phyloP scores from a whole-genome alignment of 2,888 invertebrate species.

The Deladenus siricidicola region DNA sequence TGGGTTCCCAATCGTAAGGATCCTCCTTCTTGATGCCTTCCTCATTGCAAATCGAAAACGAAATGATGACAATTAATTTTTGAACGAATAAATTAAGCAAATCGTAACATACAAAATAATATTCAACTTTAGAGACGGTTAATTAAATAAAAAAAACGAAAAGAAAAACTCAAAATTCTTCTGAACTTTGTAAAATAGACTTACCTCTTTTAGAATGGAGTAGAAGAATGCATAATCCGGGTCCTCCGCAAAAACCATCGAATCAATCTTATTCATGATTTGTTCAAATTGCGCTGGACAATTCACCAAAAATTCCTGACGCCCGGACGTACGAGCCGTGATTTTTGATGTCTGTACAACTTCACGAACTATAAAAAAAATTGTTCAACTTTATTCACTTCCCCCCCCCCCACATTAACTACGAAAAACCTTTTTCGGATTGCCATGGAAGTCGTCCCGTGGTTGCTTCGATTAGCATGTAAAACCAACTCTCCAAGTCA shows the following conservation, averaged over 20 bases:
- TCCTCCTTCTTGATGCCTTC: not conserved
- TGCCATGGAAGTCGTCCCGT: slow-evolving; percentile 40
- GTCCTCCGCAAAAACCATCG: slow-evolving; percentile 27
- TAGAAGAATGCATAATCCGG: slow-evolving; percentile 30
- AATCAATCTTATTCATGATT: slow-evolving; percentile 32
- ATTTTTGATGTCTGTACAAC: not conserved
- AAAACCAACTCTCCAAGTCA: slow-evolving; percentile 34
- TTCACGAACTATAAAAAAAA: slow-evolving; percentile 16
- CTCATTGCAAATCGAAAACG: not conserved
- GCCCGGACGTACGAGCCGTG: not conserved
- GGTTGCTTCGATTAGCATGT: slow-evolving; percentile 36
- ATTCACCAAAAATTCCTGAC: slow-evolving; percentile 19
- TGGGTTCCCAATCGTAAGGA: not conserved
- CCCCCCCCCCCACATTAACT: not conserved
- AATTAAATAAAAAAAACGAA: too few species aligned
- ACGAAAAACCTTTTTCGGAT: slow-evolving; percentile 26
- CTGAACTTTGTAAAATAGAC: too few species aligned
- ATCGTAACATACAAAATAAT: too few species aligned
- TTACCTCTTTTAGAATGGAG: slow-evolving; percentile 4
- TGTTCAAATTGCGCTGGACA: slow-evolving; percentile 31
- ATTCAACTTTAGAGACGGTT: too few species aligned
- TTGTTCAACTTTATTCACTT: not conserved
- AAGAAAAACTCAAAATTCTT: too few species aligned
- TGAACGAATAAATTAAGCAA: too few species aligned
- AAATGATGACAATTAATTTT: too few species aligned